Base-by-base conservation (phyloP, 2,888 invertebrate species). In the Orchesella flavescens region DNA sequence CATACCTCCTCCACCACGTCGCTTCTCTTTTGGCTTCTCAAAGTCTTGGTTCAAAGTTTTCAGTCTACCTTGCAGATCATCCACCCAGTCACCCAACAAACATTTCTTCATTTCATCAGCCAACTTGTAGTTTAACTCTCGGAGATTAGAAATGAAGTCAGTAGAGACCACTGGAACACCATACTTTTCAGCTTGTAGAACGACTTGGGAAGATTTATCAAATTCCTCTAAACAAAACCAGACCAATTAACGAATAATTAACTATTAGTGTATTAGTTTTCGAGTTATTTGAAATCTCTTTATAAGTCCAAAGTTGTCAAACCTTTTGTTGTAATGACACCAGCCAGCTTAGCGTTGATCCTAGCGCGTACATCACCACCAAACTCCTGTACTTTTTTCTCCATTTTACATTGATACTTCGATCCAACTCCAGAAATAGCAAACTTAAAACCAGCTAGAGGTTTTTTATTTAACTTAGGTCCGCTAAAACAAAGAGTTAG, bases 111-210 rank as follows among this genome's bases (percentile, higher is more conserved):
- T 49, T 55, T 86, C 82, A 19, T 86, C 85, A 0, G 82, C 79
- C 61, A 87, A 78, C 3, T 84, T 83, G 55, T 85, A 87, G 19
- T 87, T 85, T 7, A 85, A 79, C 23, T 87, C 87, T 23, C 24
- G 79, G 9, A 88, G 34, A 10, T 88, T 89, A 85, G 94, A 93
- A 0, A 97, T 89, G 89, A 94, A 96, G 61, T 93, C 93, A 88
- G 94, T 93, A 10, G 95, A 93, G 1, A 98, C 93, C 1, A 98
- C 94, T 90, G 96, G 96, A 87, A 98, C 93, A 85, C 94, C 93
- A 7, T 92, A 90, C 0, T 92, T 91, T 89, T 94, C 91, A 0
- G 94, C 95, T 80, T 93, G 92, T 23, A 91, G 89, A 90, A 97
- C 94, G 85, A 92, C 93, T 21, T 91, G 91, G 1, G 91, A 90